Base-by-base conservation (phyloP, 1,140 invertebrate species). In the Temnothorax curvispinosus region DNA sequence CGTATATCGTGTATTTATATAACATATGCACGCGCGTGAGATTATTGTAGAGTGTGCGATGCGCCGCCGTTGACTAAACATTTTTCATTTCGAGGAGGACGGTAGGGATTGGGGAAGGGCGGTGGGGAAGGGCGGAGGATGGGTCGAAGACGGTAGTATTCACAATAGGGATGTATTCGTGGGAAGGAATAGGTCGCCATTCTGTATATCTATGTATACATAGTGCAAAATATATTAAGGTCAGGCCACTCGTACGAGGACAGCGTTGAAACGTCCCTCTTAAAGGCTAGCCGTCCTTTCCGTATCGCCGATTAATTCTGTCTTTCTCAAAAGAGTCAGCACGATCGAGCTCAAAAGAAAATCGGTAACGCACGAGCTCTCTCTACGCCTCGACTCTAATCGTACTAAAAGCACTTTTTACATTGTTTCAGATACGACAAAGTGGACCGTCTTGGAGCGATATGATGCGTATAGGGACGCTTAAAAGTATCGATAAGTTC, bases 21-120 rank as follows among this genome's bases (percentile, higher is more conserved):
- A 88, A 78, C 60, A 84, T 82, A 90, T 82, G 62, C 90, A 87
- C 56, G 87, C 78, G 86, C 74, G 89, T 76, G 74, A 77, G 86
- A 92, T 93, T 93, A 93, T 93, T 93, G 91, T 93, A 93, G 91
- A 93, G 44, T 88, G 87, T 93, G 93, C 90, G 88, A 90, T 81
- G 88, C 89, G 90, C 85, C 32, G 71, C 50, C 54, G 41, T 87
- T 87, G 64, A 62, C 87, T 91, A 77, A 85, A 50, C 58, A n/a
- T 78, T 85, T 60, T 76, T 77, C 72, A 72, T 18, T 32, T 78
- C 7, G 60, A 72, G 38, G 64, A 52, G 72, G 32, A 32, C 41
- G 67, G 27, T 27, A 0, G 27, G 41, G 47, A 71, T 52, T 71
- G 6, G 35, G 47, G 18, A 32, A 47, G 32, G n/a, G 38, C 4